phyloP scores from a whole-genome alignment of 23 tunicate species.

The Phallusia fumigata region DNA sequence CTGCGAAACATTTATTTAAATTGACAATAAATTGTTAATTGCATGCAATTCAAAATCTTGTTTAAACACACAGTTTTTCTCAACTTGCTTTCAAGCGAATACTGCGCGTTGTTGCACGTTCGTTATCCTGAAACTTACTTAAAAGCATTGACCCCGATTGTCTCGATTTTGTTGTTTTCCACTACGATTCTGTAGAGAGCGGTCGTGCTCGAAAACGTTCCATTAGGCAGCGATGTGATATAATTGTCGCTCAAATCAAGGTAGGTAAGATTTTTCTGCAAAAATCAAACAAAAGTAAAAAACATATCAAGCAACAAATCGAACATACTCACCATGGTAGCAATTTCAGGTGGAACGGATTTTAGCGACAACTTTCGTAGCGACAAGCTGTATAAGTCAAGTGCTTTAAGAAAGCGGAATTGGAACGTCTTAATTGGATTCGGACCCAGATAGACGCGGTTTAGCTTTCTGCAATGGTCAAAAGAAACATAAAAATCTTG shows the following conservation, averaged over 20 bases:
- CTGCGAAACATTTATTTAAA: slow-evolving; percentile 16
- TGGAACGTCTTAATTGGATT: slow-evolving; percentile 61
- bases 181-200: slow-evolving; percentile 18
- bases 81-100: background rate
- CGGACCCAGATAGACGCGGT: slow-evolving; percentile 61
- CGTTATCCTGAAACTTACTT: background rate
- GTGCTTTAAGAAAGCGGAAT: slow-evolving; percentile 31
- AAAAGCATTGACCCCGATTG: slow-evolving; percentile 64
- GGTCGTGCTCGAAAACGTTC: slow-evolving; percentile 25
- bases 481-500: background rate
- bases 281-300: background rate
- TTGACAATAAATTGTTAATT: too few relatives aligned
- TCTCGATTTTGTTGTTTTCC: slow-evolving; percentile 53
- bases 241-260: slow-evolving; percentile 71
- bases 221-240: slow-evolving; percentile 44
- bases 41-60: too few relatives aligned
- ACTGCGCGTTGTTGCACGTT: too few relatives aligned
- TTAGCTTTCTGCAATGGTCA: slow-evolving; percentile 22
- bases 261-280: slow-evolving; percentile 41
- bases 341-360: slow-evolving; percentile 20
- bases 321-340: slow-evolving; percentile 13
- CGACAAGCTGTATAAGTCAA: slow-evolving; percentile 23
- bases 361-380: slow-evolving; percentile 57
- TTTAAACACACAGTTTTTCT: too few relatives aligned
- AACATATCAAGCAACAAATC: background rate